phyloP scores from a whole-genome alignment of 2,113 vertebrate genomes.

The Psittacus erithacus region DNA sequence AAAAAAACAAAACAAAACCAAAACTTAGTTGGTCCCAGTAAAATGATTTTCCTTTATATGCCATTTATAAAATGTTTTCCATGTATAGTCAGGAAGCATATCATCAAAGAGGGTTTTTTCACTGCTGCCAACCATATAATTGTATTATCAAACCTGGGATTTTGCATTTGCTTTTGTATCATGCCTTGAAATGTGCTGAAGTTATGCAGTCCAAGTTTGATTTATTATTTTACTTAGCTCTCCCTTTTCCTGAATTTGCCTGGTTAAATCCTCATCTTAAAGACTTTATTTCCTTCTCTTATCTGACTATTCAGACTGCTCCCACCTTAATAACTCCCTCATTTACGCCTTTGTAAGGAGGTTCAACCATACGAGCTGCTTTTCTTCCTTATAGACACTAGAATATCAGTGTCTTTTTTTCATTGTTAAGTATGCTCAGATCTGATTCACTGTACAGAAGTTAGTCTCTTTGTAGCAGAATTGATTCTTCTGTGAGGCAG shows the following conservation, averaged over 20 bases:
- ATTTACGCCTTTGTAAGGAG: neutral
- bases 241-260: neutral
- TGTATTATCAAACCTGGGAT: neutral
- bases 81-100: neutral
- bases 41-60: neutral
- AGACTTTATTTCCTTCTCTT: neutral
- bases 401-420: neutral
- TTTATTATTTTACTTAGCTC: neutral
- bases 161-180: neutral
- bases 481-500: neutral
- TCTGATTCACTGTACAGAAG: neutral
- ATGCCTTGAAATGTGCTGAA: neutral
- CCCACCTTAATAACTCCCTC: neutral
- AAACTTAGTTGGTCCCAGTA: neutral
- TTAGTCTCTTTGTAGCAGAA: rapidly evolving
- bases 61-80: neutral
- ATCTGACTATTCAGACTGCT: neutral
- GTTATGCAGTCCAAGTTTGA: rapidly evolving
- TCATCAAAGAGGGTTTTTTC: neutral
- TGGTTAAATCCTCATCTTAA: neutral
- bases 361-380: neutral
- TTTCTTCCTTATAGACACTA: neutral
- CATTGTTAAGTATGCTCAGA: neutral
- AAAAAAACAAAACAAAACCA: too few species aligned
- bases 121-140: neutral